A percentile compares a stretch with the other conserved stretches of the same genome.
These are phyloP conservation scores for Ailurus styani DNA, from an alignment of 2,113 vertebrate genomes.

Conservation along the genomic window DNA sequence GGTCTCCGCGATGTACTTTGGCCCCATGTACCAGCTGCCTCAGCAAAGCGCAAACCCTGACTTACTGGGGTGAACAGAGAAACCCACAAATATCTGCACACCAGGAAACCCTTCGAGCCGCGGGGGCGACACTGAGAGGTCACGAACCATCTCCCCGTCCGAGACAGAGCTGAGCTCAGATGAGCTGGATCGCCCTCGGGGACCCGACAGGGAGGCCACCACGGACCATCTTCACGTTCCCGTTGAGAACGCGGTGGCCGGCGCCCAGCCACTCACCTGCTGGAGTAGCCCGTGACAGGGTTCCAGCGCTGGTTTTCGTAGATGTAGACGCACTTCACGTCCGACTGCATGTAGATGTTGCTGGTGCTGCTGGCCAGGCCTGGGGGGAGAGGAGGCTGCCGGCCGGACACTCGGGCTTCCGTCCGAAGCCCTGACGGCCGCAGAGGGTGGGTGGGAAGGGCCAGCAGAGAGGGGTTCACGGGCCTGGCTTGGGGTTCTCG, in stretches of 20 bases:
- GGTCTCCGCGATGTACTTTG: not conserved
- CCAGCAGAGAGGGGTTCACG: too few species aligned
- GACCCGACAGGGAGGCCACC: rapidly evolving
- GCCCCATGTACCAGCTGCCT: rapidly evolving
- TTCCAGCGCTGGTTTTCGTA: slow-evolving; percentile 99
- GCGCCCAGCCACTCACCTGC: slow-evolving; percentile 69
- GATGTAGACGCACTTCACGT: slow-evolving; percentile 92
- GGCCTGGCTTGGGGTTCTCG: not conserved
- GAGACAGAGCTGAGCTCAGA: not conserved
- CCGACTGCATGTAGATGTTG: slow-evolving; percentile 90
- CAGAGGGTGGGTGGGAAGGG: not conserved
- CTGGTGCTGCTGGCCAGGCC: slow-evolving; percentile 91
- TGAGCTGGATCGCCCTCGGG: rapidly evolving
- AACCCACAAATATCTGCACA: not conserved
- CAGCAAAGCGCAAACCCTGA: not conserved
- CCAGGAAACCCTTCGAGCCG: not conserved
- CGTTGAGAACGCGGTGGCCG: not conserved
- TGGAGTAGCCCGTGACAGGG: slow-evolving; percentile 94
- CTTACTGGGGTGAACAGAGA: not conserved
- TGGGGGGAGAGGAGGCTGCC: slow-evolving; percentile 47
- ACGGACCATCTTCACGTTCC: not conserved
- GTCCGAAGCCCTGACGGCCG: not conserved
- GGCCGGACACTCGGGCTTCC: not conserved
- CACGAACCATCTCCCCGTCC: not conserved
- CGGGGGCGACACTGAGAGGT: not conserved